Conservation (phyloP, 2,113 vertebrate genomes). For the Platysteira castanea region DNA sequence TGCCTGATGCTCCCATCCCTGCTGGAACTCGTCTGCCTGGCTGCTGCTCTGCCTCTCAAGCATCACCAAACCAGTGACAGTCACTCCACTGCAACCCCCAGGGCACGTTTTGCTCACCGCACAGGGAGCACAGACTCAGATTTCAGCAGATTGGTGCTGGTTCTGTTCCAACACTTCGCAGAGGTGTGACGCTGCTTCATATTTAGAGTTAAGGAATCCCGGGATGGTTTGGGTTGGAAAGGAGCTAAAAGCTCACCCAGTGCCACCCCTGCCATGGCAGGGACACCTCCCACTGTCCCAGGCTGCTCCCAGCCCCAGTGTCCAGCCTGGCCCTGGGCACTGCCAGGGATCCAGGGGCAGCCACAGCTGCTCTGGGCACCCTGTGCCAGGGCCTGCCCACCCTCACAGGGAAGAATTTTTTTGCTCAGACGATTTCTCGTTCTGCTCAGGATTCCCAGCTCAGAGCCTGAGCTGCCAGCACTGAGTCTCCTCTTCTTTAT, state of each 20-base stretch:
- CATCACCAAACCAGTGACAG: not conserved
- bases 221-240: not conserved
- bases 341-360: not conserved
- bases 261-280: not conserved
- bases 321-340: not conserved
- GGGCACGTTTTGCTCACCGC: not conserved
- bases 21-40: not conserved
- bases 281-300: not conserved
- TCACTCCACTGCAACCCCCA: no score
- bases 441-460: not conserved
- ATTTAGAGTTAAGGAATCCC: not conserved
- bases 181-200: not conserved
- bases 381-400: no score
- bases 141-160: not conserved
- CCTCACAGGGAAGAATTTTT: not conserved
- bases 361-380: not conserved
- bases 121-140: not conserved
- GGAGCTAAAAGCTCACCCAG: rapidly evolving
- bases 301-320: rapidly evolving
- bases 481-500: not conserved
- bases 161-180: not conserved
- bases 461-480: not conserved
- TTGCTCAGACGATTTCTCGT: not conserved
- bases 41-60: not conserved
- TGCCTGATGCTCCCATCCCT: not conserved